These are phyloP conservation scores for Gymnothorax reevesii DNA, from an alignment of 2,797 vertebrate genomes.

Conservation along the genomic window DNA sequence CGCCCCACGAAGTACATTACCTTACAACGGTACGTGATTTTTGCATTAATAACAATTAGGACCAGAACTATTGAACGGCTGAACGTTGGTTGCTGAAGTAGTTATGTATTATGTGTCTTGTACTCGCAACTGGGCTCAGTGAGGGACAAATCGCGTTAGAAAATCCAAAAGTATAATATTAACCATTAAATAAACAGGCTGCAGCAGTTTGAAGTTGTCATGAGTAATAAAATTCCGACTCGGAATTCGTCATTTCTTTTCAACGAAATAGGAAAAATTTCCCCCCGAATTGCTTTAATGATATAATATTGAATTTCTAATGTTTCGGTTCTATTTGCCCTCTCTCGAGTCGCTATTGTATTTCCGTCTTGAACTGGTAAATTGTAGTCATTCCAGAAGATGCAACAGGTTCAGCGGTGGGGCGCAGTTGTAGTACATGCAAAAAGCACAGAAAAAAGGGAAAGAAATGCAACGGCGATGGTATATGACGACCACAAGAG, in stretches of 20 bases:
- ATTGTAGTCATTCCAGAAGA: background rate
- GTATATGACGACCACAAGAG: background rate
- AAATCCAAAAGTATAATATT: background rate
- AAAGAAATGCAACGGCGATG: slow-evolving; percentile 7
- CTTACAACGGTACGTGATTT: background rate
- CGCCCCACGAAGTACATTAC: background rate
- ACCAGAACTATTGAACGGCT: background rate
- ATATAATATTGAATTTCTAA: background rate
- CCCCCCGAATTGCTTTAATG: background rate
- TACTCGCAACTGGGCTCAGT: background rate
- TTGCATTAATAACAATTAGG: background rate
- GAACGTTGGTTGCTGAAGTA: background rate
- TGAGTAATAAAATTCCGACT: background rate
- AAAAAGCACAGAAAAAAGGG: background rate
- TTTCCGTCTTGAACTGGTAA: background rate
- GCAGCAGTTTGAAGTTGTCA: background rate
- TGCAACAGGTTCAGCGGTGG: slow-evolving; percentile 14
- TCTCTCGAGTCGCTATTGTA: background rate
- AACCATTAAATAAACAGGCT: background rate
- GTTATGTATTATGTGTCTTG: background rate
- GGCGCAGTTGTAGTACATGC: background rate
- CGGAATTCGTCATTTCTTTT: background rate
- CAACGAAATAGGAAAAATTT: background rate
- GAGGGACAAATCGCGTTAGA: background rate
- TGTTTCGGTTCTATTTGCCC: background rate